Evolutionary conservation across 2,113 vertebrate species (phyloP).

Genomic region (Siniperca knerii): DNA sequence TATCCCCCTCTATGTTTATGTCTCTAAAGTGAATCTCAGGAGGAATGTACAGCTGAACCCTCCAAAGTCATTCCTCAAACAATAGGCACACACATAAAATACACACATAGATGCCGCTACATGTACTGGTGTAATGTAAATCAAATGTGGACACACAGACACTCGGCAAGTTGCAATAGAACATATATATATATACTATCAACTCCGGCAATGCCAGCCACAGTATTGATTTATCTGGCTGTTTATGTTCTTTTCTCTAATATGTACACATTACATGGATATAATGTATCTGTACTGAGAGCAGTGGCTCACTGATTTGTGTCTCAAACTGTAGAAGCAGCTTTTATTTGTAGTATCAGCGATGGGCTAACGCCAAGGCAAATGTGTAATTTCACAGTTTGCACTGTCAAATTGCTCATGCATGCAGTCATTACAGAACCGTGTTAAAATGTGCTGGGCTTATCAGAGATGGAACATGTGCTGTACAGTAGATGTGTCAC

Average conservation of each 20-base stretch:
- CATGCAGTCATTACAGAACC: constrained; percentile 20
- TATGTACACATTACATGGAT: constrained; percentile 49
- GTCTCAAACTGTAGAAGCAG: constrained; percentile 21
- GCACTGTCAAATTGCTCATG: constrained; percentile 21
- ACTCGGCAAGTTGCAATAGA: background rate
- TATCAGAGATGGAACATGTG: constrained; percentile 30
- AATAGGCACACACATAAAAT: constrained; percentile 28
- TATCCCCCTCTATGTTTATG: constrained; percentile 56
- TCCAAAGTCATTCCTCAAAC: constrained; percentile 62
- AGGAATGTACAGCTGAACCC: constrained; percentile 43
- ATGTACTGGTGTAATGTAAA: constrained; percentile 32
- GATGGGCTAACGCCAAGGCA: constrained; percentile 28
- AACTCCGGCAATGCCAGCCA: constrained; percentile 3
- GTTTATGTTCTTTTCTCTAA: constrained; percentile 31
- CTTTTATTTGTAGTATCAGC: constrained; percentile 41
- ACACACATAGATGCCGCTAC: constrained; percentile 22
- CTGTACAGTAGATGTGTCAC: background rate
- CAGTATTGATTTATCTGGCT: constrained; percentile 57
- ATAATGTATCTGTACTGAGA: constrained; percentile 27
- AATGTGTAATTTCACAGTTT: constrained; percentile 46
- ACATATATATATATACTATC: constrained; percentile 7
- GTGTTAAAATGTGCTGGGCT: background rate
- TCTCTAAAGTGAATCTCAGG: constrained; percentile 54
- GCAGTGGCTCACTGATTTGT: constrained; percentile 25
- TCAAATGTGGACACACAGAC: constrained; percentile 41